Evolutionary conservation across 2,797 vertebrate species (phyloP), one percentile per base, ranked within the genome.

Genomic region (Danionella dracula): DNA sequence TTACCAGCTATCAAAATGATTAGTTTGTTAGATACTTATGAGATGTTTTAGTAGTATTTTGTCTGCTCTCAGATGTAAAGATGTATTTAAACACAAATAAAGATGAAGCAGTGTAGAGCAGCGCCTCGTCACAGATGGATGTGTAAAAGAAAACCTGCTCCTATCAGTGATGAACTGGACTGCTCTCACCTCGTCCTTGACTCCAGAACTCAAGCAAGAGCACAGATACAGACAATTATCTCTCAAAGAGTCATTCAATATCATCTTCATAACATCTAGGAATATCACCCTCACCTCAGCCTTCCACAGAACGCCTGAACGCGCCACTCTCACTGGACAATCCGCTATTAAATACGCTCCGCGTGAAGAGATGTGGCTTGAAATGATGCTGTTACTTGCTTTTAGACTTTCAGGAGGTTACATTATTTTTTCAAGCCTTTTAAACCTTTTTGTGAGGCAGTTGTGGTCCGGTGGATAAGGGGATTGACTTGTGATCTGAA

Each of bases 151-250:
- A 11, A 27, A 17, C n/a, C 31, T 20, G 53, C 45, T 64, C 31
- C 15, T 37, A 59, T 54, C 12, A 12, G 32, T 41, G 59, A 55
- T 60, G 19, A 29, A 56, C 46, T 35, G 42, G 41, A 48, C 46
- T 17, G 23, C 56, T 29, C 51, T 71, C 57, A 64, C 41, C 48
- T 58, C 41, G 55, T 68, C 37, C 73, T 71, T 65, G 55, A 75
- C 49, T 65, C 60, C 16, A 32, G 40, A 55, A 55, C 48, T 48
- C 53, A 29, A 6, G 63, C 62, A 63, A 70, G 42, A 19, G 38
- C 21, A 7, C 51, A 32, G n/a, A 53, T 29, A 23, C 32, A 31
- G 44, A 29, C 49, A 10, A 9, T 13, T 19, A 31, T 66, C 10
- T 29, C 59, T n/a, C 15, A 13, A 10, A 51, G 9, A 12, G 13